These are phyloP conservation scores for Danio kyathit DNA, from an alignment of 2,797 vertebrate genomes.

Conservation along the genomic window DNA sequence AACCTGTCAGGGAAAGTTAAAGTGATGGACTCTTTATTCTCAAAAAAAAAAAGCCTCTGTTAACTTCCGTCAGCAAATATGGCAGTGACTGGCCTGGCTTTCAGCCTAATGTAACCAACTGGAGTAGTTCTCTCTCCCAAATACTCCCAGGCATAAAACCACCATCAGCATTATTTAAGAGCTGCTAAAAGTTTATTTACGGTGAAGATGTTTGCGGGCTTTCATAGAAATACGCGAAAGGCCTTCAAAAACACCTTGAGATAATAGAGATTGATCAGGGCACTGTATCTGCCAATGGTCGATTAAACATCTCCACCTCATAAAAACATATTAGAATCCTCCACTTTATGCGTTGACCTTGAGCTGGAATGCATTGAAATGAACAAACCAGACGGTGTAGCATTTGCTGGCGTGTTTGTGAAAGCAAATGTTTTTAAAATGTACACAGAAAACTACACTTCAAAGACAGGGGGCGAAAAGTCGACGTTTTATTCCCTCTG, in stretches of 20 bases:
- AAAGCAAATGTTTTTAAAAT: conserved; percentile 5
- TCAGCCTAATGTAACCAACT: conserved; percentile 40
- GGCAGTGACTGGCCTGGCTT: conserved; percentile 35
- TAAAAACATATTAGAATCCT: conserved; percentile 36
- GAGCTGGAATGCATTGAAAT: conserved; percentile 14
- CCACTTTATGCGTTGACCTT: conserved; percentile 57
- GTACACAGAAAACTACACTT: conserved; percentile 4
- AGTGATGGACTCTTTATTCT: conserved; percentile 36
- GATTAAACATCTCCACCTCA: conserved; percentile 59
- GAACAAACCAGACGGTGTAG: conserved; percentile 1
- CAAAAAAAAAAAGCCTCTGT: conserved; percentile 35
- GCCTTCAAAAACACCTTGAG: conserved; percentile 8
- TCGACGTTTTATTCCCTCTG: conserved; percentile 24
- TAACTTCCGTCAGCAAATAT: conserved; percentile 49
- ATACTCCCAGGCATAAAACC: conserved; percentile 4
- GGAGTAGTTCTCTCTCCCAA: not conserved
- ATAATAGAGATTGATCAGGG: conserved; percentile 53
- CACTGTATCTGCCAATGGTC: conserved; percentile 55
- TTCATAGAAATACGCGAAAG: not conserved
- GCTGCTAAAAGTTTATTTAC: conserved; percentile 8
- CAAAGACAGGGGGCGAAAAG: not conserved
- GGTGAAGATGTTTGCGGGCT: not conserved
- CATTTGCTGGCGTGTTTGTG: conserved; percentile 3
- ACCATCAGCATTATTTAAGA: conserved; percentile 20
- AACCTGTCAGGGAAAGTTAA: conserved; percentile 41